Conservation (phyloP, 2,113 vertebrate genomes). For the Stegostoma tigrinum region DNA sequence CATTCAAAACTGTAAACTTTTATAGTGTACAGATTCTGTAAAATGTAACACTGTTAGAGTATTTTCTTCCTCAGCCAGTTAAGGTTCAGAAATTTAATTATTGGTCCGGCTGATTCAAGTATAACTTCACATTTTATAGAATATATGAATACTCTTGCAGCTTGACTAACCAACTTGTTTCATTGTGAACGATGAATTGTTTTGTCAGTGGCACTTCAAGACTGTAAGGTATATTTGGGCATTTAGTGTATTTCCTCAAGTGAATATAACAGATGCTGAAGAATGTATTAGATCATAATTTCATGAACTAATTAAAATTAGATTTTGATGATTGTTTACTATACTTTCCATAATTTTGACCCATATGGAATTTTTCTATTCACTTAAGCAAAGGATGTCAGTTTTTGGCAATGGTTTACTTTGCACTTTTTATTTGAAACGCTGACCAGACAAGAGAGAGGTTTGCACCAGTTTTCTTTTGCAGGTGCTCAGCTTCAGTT, state of each 20-base stretch:
- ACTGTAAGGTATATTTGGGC: neutral
- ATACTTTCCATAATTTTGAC: neutral
- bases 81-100: neutral
- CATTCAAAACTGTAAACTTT: no score
- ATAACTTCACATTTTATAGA: neutral
- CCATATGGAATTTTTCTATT: neutral
- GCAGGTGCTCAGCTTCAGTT: no score
- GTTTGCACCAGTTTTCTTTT: neutral
- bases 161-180: neutral
- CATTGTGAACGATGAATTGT: neutral
- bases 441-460: neutral
- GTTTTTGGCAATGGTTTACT: neutral
- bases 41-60: neutral
- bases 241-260: neutral
- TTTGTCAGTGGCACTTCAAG: neutral
- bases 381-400: neutral
- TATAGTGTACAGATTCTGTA: no score
- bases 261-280: neutral
- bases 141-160: neutral
- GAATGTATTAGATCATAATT: neutral
- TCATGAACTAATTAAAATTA: neutral
- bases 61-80: neutral
- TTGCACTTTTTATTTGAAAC: neutral
- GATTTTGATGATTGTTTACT: neutral
- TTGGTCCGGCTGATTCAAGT: neutral